These are phyloP conservation scores for Tangara arthus DNA, from an alignment of 2,797 vertebrate genomes.

Conservation along the genomic window DNA sequence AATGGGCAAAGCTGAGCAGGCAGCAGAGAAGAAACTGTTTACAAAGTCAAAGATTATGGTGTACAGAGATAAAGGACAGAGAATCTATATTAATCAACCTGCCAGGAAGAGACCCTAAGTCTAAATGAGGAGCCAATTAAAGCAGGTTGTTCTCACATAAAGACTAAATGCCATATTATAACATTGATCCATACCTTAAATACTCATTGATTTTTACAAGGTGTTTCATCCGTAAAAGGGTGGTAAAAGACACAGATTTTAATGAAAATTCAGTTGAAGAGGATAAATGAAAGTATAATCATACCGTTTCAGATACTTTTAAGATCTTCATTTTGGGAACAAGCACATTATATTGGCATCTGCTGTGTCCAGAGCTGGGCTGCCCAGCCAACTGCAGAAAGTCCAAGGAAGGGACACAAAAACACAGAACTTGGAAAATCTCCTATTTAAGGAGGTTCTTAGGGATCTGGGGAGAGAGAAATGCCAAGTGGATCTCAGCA, in stretches of 20 bases:
- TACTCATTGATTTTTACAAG: constrained; percentile 29
- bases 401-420: not conserved
- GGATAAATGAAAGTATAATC: not conserved
- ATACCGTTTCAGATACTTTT: not conserved
- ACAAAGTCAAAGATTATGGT: not conserved
- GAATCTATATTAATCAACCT: not conserved
- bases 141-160: not conserved
- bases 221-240: not conserved
- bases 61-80: not conserved
- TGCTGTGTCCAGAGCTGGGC: not conserved
- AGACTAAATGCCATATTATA: constrained; percentile 9
- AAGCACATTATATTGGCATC: not conserved
- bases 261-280: constrained; percentile 9
- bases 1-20: not conserved
- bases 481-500: not conserved
- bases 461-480: not conserved
- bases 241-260: constrained; percentile 3
- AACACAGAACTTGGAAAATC: not conserved
- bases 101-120: not conserved
- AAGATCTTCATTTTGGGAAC: not conserved
- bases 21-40: not conserved
- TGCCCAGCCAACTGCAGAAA: not conserved
- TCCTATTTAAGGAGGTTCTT: not conserved
- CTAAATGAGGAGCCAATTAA: constrained; percentile 25
- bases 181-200: constrained; percentile 24